phyloP scores from a whole-genome alignment of 2,113 vertebrate genomes.

The Percina caprodes region DNA sequence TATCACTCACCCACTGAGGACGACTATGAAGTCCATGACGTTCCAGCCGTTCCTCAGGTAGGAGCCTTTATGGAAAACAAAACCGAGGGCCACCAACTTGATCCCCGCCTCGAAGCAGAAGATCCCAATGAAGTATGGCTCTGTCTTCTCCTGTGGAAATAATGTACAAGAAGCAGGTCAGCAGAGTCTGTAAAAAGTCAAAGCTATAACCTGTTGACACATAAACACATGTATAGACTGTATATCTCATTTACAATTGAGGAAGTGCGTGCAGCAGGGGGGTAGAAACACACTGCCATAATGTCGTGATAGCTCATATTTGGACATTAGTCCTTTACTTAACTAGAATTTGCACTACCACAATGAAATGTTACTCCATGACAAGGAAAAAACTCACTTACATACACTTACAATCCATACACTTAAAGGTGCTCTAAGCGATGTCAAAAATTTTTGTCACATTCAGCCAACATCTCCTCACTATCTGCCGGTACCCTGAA shows the following conservation, averaged over 20 bases:
- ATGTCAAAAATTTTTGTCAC: too few species aligned
- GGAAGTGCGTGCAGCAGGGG: background rate
- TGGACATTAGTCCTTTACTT: background rate
- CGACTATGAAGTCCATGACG: constrained; percentile 99
- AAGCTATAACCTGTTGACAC: background rate
- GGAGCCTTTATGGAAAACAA: constrained; percentile 98
- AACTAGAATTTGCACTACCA: background rate
- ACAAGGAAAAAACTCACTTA: too few species aligned
- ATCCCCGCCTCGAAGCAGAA: constrained; percentile 99
- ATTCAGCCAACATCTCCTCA: too few species aligned
- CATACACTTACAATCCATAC: too few species aligned
- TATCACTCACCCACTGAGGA: constrained; percentile 95
- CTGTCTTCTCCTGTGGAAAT: constrained; percentile 92
- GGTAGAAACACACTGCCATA: background rate
- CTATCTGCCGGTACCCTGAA: too few species aligned
- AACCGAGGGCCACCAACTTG: constrained; percentile 97
- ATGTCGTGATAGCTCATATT: background rate
- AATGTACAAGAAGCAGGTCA: background rate
- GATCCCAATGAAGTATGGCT: constrained; percentile 98
- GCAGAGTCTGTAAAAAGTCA: background rate
- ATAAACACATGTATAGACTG: background rate
- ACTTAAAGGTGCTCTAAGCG: too few species aligned
- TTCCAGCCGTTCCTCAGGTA: constrained; percentile 99
- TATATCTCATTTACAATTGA: background rate
- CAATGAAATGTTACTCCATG: background rate